Base-by-base conservation (phyloP, 2,888 invertebrate species). In the Nomada ruficornis region DNA sequence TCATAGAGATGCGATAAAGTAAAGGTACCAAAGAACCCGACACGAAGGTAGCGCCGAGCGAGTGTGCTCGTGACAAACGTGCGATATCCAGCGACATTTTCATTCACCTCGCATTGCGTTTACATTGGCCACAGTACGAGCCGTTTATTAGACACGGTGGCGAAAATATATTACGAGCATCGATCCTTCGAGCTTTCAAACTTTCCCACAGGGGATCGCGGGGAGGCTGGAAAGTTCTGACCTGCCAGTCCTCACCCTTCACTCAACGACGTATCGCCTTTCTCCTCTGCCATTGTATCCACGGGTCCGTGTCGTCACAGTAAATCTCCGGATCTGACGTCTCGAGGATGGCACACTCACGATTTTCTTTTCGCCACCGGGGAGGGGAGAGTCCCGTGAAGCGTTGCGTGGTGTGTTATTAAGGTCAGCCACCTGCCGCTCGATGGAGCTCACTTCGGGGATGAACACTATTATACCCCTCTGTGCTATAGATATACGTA, bases 371-470 rank as follows among this genome's bases (percentile, higher is more conserved):
- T 83, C 76, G 65, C 68, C 80, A 74, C 77, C 2, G 44, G 9
- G 15, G 64, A 50, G 68, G 15, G 50, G 55, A 68, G 29, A 50
- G 55, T 50, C 59, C 72, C 74, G 72, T 69, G 77, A 76, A 76
- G 80, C 84, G 86, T 82, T 88, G 88, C 89, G 86, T 86, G 84
- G 87, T 87, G 90, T 90, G 91, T 92, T 93, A 93, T 93, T 93
- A 93, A 93, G 92, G 93, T 93, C 93, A 94, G 93, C 93, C 93
- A 94, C 93, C 93, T 93, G 93, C 93, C 93, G 93, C 91, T 93
- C 92, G 91, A 93, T 93, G 91, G 90, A 92, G 91, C 92, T 92
- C 93, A 90, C 91, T 92, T 93, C 91, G 89, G 90, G 93, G 92
- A 93, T 93, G 93, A 93, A 93, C 91, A 91, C 91, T 90, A 92